Percentiles rank a stretch among this genome's conserved stretches.
Evolutionary conservation across 2,888 invertebrate genomes (phyloP).

Genomic region (Lepidonotus clava): DNA sequence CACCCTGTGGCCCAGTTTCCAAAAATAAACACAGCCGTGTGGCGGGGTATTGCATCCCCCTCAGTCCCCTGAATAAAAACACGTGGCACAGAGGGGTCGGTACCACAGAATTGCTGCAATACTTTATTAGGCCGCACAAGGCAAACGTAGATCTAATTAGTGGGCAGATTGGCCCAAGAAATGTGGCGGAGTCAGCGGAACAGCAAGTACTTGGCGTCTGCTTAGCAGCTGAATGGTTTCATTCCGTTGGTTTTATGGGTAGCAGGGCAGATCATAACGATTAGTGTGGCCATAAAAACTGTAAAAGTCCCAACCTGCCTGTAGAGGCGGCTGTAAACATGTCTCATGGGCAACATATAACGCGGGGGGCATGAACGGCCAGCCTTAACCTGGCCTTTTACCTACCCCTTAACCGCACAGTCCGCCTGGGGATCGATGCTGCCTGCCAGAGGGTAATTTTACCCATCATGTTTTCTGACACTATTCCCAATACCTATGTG

Average conservation of each 20-base stretch:
- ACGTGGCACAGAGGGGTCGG: no score
- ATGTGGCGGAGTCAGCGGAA: not conserved
- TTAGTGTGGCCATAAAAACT: conserved; percentile 3
- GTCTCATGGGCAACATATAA: conserved; percentile 5
- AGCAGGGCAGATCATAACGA: conserved; percentile 36
- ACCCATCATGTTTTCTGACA: no score
- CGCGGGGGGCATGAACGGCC: not conserved
- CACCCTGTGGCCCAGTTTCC: conserved; percentile 2
- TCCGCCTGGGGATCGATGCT: no score
- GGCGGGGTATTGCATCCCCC: no score
- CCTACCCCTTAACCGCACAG: no score
- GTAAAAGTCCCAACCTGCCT: not conserved
- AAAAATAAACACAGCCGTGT: not conserved
- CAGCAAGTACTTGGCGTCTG: not conserved
- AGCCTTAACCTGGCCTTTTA: not conserved
- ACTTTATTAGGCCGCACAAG: not conserved
- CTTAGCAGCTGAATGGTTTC: conserved; percentile 22
- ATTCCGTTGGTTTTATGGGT: not conserved
- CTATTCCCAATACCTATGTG: no score
- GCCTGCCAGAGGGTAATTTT: no score
- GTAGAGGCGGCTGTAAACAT: conserved; percentile 22
- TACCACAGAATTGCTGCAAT: no score
- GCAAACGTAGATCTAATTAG: conserved; percentile 32
- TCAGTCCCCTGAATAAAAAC: no score
- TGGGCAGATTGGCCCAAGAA: not conserved